A percentile compares a stretch with the other conserved stretches of the same genome.
Evolutionary conservation across 2,113 vertebrate species (phyloP).

Genomic region (Oplegnathus fasciatus): DNA sequence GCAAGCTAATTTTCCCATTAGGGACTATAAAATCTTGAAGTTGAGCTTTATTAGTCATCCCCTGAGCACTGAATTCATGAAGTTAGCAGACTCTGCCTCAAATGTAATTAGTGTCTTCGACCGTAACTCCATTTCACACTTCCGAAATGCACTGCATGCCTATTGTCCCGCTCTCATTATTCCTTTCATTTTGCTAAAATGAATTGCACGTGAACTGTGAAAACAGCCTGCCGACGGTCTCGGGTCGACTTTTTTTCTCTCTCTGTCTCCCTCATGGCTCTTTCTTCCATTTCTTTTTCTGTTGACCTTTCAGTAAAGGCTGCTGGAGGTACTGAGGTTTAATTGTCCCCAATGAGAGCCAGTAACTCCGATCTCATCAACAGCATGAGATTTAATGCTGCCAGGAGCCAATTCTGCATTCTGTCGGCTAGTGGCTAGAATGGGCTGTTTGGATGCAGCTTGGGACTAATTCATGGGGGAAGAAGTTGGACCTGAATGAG

Average conservation of each 20-base stretch:
- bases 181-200: slow-evolving; percentile 43
- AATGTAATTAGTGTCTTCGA: slow-evolving; percentile 68
- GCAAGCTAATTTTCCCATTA: slow-evolving; percentile 62
- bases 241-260: not conserved
- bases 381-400: slow-evolving; percentile 42
- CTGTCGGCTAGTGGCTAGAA: slow-evolving; percentile 8
- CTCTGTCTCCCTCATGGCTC: not conserved
- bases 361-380: slow-evolving; percentile 61
- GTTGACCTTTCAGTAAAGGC: slow-evolving; percentile 59
- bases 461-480: slow-evolving; percentile 20
- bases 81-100: slow-evolving; percentile 60
- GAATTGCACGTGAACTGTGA: slow-evolving; percentile 44
- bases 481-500: slow-evolving; percentile 31
- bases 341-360: slow-evolving; percentile 65
- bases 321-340: slow-evolving; percentile 47
- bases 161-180: slow-evolving; percentile 50
- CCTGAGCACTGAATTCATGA: slow-evolving; percentile 45
- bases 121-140: slow-evolving; percentile 63
- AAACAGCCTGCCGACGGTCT: not conserved
- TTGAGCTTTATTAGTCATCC: slow-evolving; percentile 65
- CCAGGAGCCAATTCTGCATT: slow-evolving; percentile 47
- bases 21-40: slow-evolving; percentile 56
- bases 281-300: slow-evolving; percentile 27
- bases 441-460: slow-evolving; percentile 37
- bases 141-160: slow-evolving; percentile 27